Evolutionary conservation across 2,113 vertebrate species (phyloP).

Genomic region (Picathartes gymnocephalus): DNA sequence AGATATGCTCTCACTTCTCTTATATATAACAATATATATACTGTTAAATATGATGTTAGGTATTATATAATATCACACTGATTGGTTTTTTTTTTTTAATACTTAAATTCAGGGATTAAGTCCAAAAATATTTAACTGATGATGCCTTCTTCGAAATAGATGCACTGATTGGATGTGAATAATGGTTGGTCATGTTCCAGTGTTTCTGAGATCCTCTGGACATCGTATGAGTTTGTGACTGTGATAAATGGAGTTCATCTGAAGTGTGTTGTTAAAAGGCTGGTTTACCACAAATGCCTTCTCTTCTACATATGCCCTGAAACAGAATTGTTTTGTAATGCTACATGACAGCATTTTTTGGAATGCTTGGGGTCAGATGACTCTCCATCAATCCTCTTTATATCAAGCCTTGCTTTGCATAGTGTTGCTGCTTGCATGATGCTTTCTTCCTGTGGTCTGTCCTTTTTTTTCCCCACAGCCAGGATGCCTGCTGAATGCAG

Average conservation of each 20-base stretch:
- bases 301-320: not conserved
- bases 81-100: not conserved
- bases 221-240: not conserved
- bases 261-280: not conserved
- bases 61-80: not conserved
- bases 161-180: not conserved
- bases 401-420: not conserved
- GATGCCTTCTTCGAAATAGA: not conserved
- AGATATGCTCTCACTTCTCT: not conserved
- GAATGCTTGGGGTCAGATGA: not conserved
- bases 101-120: not conserved
- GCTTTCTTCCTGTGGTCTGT: not conserved
- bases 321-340: not conserved
- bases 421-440: not conserved
- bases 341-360: not conserved
- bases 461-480: not conserved
- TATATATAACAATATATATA: not conserved
- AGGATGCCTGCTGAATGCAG: not conserved
- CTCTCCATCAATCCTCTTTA: not conserved
- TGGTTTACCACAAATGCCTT: not conserved
- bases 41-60: not conserved
- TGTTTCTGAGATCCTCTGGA: not conserved
- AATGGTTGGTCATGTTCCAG: not conserved
- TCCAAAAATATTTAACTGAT: not conserved
- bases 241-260: not conserved